Evolutionary conservation across 1,140 invertebrate species (phyloP).

Genomic region (Aleiodes sp.): DNA sequence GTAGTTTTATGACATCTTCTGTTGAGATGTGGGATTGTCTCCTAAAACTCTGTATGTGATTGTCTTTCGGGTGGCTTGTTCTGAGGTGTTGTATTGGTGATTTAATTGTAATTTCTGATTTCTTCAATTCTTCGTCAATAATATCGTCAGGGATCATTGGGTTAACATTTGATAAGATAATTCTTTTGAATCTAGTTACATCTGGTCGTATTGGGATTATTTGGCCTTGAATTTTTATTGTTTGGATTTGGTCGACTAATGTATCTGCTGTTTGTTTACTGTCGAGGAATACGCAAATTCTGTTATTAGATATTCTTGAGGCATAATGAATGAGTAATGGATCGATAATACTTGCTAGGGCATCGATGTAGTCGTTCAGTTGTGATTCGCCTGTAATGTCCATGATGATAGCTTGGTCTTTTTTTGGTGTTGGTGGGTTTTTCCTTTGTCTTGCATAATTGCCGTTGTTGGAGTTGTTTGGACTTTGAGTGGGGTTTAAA

Average conservation of each 20-base stretch:
- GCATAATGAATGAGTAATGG: not conserved
- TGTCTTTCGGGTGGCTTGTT: not conserved
- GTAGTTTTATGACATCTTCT: not conserved
- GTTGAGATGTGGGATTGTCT: not conserved
- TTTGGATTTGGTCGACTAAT: not conserved
- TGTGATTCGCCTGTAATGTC: not conserved
- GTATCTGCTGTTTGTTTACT: not conserved
- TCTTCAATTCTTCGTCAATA: not conserved
- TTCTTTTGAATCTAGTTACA: not conserved
- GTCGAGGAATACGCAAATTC: not conserved
- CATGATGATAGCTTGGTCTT: constrained; percentile 4
- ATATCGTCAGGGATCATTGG: not conserved
- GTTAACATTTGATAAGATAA: not conserved
- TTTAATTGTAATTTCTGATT: not conserved
- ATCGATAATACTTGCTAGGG: not conserved
- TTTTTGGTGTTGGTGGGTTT: too few species aligned
- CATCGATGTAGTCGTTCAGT: not conserved
- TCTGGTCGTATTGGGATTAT: not conserved
- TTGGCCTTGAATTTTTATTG: not conserved
- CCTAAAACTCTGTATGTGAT: not conserved
- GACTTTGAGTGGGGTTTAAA: too few species aligned
- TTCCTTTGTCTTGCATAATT: too few species aligned
- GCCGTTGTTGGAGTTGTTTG: too few species aligned
- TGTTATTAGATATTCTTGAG: not conserved
- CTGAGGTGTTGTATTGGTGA: not conserved